Conservation (phyloP, 2,888 invertebrate species). For the Aporophyla lueneburgensis region DNA sequence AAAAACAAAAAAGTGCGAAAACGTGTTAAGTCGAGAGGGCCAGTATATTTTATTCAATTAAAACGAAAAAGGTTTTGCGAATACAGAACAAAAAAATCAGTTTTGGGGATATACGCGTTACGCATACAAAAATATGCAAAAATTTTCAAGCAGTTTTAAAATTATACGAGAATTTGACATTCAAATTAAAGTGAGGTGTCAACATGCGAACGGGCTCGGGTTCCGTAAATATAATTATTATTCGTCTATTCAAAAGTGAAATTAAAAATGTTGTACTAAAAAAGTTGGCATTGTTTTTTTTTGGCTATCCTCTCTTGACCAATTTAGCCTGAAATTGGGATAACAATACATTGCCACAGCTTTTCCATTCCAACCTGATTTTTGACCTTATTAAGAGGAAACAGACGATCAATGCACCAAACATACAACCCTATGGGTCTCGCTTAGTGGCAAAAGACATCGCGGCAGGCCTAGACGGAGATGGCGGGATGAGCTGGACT, state of each 20-base stretch:
- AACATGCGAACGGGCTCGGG: conserved; percentile 65
- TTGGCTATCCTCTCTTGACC: conserved; percentile 22
- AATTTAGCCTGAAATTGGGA: conserved; percentile 10
- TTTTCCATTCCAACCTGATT: background rate
- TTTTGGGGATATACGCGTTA: conserved; percentile 57
- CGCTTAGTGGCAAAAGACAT: no score
- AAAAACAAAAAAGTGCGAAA: conserved; percentile 48
- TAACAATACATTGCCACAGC: background rate
- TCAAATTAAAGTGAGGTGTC: conserved; percentile 78
- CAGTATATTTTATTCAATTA: conserved; percentile 67
- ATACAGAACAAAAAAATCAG: conserved; percentile 56
- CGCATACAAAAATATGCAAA: conserved; percentile 76
- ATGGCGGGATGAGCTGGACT: no score
- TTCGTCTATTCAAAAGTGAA: conserved; percentile 73
- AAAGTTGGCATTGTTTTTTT: conserved; percentile 24
- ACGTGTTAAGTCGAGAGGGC: conserved; percentile 55
- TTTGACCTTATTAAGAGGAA: background rate
- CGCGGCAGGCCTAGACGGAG: no score
- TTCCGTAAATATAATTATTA: conserved; percentile 79
- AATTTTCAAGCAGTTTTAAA: conserved; percentile 74
- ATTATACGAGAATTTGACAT: conserved; percentile 75
- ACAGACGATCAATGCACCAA: background rate
- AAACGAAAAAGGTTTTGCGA: conserved; percentile 58
- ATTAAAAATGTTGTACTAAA: conserved; percentile 48
- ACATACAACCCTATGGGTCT: no score